phyloP scores from a whole-genome alignment of 2,888 invertebrate species.

The Platynereis dumerilii region DNA sequence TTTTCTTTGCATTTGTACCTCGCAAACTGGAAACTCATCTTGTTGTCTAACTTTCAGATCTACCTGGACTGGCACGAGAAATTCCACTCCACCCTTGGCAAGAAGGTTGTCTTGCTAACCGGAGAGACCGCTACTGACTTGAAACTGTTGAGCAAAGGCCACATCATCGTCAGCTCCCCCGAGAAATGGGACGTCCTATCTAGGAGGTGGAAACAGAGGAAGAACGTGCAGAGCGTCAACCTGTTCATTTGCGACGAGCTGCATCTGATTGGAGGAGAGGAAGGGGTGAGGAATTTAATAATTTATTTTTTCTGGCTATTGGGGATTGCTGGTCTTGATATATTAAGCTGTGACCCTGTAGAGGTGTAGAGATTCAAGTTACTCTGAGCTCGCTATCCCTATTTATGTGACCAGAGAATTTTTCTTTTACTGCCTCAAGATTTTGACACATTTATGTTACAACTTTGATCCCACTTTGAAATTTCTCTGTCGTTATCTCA shows the following conservation, averaged over 20 bases:
- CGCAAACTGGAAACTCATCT: too few relatives aligned
- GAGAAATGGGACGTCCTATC: constrained; percentile 99
- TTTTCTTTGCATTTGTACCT: too few relatives aligned
- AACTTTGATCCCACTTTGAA: too few relatives aligned
- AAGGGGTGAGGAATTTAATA: constrained; percentile 63
- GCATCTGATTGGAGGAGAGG: constrained; percentile 71
- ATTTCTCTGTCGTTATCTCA: too few relatives aligned
- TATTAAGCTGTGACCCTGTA: too few relatives aligned
- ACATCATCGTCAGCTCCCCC: constrained; percentile 95
- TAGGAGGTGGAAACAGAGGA: constrained; percentile 97
- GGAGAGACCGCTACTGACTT: constrained; percentile 98
- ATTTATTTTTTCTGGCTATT: too few relatives aligned
- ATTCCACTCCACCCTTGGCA: constrained; percentile 76
- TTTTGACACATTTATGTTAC: too few relatives aligned
- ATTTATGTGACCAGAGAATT: too few relatives aligned
- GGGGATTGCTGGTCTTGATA: too few relatives aligned
- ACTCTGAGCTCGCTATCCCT: too few relatives aligned
- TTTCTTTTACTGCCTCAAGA: too few relatives aligned
- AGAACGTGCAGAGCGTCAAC: constrained; percentile 96
- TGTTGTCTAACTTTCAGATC: constrained; percentile 55
- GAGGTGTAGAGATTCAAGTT: too few relatives aligned
- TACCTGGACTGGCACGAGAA: constrained; percentile 92
- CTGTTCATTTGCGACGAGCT: constrained; percentile 96
- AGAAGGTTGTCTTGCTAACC: constrained; percentile 84
- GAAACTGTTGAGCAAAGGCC: constrained; percentile 80